Conservation (phyloP, 2,888 invertebrate genomes). For the Crossocerus cetratus region DNA sequence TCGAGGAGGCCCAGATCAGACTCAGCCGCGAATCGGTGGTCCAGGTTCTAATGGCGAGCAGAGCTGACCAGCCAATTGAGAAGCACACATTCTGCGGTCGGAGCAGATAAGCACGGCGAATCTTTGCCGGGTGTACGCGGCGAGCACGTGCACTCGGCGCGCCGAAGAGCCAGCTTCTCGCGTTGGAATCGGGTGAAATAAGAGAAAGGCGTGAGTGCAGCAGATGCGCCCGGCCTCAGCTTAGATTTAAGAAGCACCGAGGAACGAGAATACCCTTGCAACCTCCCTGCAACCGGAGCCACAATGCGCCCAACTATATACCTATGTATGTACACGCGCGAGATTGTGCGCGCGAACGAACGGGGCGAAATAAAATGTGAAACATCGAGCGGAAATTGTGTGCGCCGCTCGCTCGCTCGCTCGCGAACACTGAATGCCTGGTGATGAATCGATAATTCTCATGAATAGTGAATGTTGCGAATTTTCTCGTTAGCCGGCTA, state of each 20-base stretch:
- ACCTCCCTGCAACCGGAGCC: too few relatives aligned
- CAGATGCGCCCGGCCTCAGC: constrained; percentile 35
- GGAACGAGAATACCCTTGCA: neutral
- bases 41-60: too few relatives aligned
- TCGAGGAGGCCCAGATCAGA: too few relatives aligned
- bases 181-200: constrained; percentile 34
- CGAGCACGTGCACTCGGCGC: constrained; percentile 31
- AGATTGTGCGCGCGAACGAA: constrained; percentile 6
- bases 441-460: constrained; percentile 48
- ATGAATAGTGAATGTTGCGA: constrained; percentile 41
- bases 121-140: constrained; percentile 5
- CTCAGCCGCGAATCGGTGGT: too few relatives aligned
- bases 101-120: neutral
- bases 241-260: constrained; percentile 39
- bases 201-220: constrained; percentile 40
- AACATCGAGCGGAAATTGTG: constrained; percentile 39
- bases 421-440: constrained; percentile 29
- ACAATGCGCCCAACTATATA: neutral
- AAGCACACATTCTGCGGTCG: neutral
- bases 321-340: neutral
- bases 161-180: constrained; percentile 10
- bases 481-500: constrained; percentile 18
- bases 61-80: neutral
- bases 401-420: constrained; percentile 9
- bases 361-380: constrained; percentile 17